Conservation (phyloP, 2,888 invertebrate genomes). For the Sarcophaga variegata region DNA sequence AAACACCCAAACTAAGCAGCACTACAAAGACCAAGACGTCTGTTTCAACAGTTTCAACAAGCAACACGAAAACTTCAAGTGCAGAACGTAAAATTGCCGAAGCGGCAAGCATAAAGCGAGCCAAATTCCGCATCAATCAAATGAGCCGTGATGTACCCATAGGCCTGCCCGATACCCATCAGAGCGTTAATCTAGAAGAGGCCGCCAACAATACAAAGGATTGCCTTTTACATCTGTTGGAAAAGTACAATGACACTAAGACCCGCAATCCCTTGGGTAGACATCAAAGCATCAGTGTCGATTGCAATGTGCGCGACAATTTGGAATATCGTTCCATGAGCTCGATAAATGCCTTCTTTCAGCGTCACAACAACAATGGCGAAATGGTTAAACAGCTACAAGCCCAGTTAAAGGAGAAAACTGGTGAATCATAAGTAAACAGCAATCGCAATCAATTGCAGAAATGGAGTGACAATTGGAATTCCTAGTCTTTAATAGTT, state of each 20-base stretch:
- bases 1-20: conserved; percentile 78
- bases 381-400: conserved; percentile 79
- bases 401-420: conserved; percentile 80
- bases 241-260: conserved; percentile 87
- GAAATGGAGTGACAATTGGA: neutral
- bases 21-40: conserved; percentile 58
- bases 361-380: conserved; percentile 83
- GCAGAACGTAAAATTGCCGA: conserved; percentile 61
- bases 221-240: conserved; percentile 87
- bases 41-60: conserved; percentile 64
- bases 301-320: conserved; percentile 88
- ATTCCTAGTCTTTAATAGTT: conserved; percentile 63
- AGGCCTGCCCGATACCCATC: conserved; percentile 84
- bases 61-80: conserved; percentile 64
- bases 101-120: conserved; percentile 82
- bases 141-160: conserved; percentile 89
- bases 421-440: conserved; percentile 54
- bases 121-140: conserved; percentile 86
- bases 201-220: conserved; percentile 89
- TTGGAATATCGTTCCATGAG: conserved; percentile 90
- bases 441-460: neutral
- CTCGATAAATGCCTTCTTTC: conserved; percentile 91
- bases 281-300: conserved; percentile 89
- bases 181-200: conserved; percentile 82
- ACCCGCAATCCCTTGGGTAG: conserved; percentile 83